Conservation (phyloP, 2,888 invertebrate species). For the Dicyrtomina minuta region DNA sequence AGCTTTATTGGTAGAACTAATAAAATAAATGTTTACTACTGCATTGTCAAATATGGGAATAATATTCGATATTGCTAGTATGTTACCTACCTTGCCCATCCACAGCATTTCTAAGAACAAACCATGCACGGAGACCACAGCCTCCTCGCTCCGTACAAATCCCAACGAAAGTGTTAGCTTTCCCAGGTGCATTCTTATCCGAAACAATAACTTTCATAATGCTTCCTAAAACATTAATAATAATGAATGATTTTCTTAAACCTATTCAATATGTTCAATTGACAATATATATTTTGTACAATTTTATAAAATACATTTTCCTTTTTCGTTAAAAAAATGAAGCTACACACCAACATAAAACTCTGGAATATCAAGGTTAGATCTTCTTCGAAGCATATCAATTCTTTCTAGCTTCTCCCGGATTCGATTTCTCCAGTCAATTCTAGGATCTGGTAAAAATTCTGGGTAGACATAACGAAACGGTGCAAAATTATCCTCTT, state of each 20-base stretch:
- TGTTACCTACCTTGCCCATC: conserved; percentile 74
- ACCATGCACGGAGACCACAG: conserved; percentile 78
- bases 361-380: conserved; percentile 85
- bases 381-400: conserved; percentile 87
- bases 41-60: neutral
- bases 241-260: no score
- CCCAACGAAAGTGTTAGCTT: conserved; percentile 83
- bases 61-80: neutral
- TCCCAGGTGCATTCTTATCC: conserved; percentile 80
- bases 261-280: no score
- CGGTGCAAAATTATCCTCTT: conserved; percentile 50
- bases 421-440: conserved; percentile 73
- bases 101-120: conserved; percentile 87
- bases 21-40: neutral
- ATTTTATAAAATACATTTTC: no score
- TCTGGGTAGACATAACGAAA: conserved; percentile 81
- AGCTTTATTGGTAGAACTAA: no score
- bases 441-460: conserved; percentile 84
- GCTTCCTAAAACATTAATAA: conserved; percentile 71
- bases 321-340: no score
- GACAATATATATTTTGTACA: no score
- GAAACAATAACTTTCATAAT: conserved; percentile 84
- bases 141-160: conserved; percentile 87
- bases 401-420: conserved; percentile 84
- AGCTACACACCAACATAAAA: conserved; percentile 95